phyloP scores from a whole-genome alignment of 2,888 invertebrate species.

The Phortica magna region DNA sequence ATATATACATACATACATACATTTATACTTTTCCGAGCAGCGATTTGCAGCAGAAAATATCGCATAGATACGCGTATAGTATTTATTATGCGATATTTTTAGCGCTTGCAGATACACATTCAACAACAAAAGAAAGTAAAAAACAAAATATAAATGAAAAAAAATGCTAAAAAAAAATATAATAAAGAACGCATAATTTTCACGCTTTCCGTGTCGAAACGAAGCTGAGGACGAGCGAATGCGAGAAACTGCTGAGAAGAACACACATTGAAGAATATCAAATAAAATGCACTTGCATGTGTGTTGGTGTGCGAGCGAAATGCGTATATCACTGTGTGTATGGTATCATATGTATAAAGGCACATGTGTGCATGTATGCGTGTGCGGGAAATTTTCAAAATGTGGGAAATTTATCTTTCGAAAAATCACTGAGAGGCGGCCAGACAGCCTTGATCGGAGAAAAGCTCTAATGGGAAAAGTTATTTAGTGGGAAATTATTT shows the following conservation, averaged over 20 bases:
- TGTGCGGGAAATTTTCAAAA: slow-evolving; percentile 28
- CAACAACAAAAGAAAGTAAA: slow-evolving; percentile 43
- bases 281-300: neutral
- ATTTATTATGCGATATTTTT: slow-evolving; percentile 52
- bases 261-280: slow-evolving; percentile 35
- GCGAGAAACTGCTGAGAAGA: neutral
- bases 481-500: slow-evolving; percentile 67
- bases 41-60: slow-evolving; percentile 17
- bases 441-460: slow-evolving; percentile 40
- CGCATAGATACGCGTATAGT: slow-evolving; percentile 11
- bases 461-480: slow-evolving; percentile 38
- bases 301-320: slow-evolving; percentile 9
- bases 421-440: slow-evolving; percentile 63
- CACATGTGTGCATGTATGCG: slow-evolving; percentile 16
- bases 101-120: slow-evolving; percentile 60
- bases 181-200: slow-evolving; percentile 60
- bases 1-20: neutral
- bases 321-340: neutral
- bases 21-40: neutral
- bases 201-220: slow-evolving; percentile 35
- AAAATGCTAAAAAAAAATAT: slow-evolving; percentile 37
- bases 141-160: slow-evolving; percentile 41
- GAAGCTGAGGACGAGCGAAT: slow-evolving; percentile 6
- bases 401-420: slow-evolving; percentile 10
- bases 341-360: neutral